phyloP scores from a whole-genome alignment of 2,888 invertebrate species.

The Ectropis crepuscularia region DNA sequence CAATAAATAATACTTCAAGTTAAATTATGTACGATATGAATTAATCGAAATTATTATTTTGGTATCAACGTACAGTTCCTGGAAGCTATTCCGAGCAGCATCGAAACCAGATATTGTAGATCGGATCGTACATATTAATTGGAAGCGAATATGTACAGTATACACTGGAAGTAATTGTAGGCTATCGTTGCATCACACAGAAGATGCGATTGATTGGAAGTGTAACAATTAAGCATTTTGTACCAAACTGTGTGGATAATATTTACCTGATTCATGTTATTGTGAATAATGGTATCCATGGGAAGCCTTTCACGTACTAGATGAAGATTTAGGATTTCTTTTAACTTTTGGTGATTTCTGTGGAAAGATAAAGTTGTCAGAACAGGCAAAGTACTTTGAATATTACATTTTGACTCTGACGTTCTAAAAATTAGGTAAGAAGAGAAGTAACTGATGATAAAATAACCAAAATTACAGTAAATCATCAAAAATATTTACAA shows the following conservation, averaged over 20 bases:
- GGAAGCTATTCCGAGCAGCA: slow-evolving; percentile 75
- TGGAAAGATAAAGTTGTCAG: slow-evolving; percentile 21
- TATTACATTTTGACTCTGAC: no score
- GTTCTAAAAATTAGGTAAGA: no score
- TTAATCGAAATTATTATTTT: slow-evolving; percentile 41
- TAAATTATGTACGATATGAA: slow-evolving; percentile 43
- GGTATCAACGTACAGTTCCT: slow-evolving; percentile 74
- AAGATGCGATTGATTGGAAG: no score
- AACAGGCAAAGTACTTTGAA: no score
- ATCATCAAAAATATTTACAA: no score
- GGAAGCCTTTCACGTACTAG: slow-evolving; percentile 91
- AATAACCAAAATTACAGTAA: no score
- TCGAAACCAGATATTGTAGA: slow-evolving; percentile 62
- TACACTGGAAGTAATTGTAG: slow-evolving; percentile 14
- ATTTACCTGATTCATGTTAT: slow-evolving; percentile 88
- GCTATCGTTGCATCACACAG: slow-evolving; percentile 33
- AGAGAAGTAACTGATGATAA: no score
- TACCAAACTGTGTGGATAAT: slow-evolving; percentile 14
- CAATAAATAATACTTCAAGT: slow-evolving; percentile 39
- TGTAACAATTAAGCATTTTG: no score
- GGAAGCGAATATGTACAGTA: slow-evolving; percentile 40
- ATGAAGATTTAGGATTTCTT: slow-evolving; percentile 92
- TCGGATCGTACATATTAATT: slow-evolving; percentile 55
- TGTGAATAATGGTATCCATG: slow-evolving; percentile 89
- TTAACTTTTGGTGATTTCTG: slow-evolving; percentile 88